These are phyloP conservation scores for Tursiops truncatus DNA, from an alignment of 2,113 vertebrate species.

Conservation along the genomic window DNA sequence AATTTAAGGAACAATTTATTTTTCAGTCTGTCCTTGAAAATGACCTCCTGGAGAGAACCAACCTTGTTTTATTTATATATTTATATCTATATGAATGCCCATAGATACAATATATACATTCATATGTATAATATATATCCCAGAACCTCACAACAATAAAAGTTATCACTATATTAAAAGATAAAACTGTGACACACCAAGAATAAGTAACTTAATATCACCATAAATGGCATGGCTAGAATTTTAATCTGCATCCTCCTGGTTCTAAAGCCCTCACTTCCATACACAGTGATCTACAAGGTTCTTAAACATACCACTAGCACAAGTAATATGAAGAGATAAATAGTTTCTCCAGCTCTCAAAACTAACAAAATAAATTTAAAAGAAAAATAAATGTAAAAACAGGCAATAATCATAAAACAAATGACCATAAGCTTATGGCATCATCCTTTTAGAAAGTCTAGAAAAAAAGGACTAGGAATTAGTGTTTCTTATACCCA, in stretches of 20 bases:
- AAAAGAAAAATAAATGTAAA: conserved; percentile 48
- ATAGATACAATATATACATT: not conserved
- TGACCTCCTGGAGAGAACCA: not conserved
- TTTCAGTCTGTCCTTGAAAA: conserved; percentile 9
- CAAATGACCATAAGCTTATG: not conserved
- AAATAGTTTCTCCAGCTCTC: not conserved
- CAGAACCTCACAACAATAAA: not conserved
- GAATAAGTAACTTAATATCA: not conserved
- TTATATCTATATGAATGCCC: not conserved
- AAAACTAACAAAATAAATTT: conserved; percentile 1
- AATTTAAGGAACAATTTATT: not conserved
- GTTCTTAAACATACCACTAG: not conserved
- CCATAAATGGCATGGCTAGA: not conserved
- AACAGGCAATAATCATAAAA: not conserved
- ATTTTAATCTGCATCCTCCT: not conserved
- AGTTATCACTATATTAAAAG: not conserved
- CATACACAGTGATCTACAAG: not conserved
- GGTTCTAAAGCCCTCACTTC: not conserved
- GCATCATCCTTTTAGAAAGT: not conserved
- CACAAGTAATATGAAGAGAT: not conserved
- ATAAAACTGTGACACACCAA: not conserved
- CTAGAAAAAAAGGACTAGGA: not conserved
- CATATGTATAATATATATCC: not conserved
- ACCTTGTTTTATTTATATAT: not conserved
- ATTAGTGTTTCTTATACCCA: not conserved